Evolutionary conservation across 2,113 vertebrate genomes (phyloP), one percentile per base, ranked within the genome.

Genomic region (Sander lucioperca): DNA sequence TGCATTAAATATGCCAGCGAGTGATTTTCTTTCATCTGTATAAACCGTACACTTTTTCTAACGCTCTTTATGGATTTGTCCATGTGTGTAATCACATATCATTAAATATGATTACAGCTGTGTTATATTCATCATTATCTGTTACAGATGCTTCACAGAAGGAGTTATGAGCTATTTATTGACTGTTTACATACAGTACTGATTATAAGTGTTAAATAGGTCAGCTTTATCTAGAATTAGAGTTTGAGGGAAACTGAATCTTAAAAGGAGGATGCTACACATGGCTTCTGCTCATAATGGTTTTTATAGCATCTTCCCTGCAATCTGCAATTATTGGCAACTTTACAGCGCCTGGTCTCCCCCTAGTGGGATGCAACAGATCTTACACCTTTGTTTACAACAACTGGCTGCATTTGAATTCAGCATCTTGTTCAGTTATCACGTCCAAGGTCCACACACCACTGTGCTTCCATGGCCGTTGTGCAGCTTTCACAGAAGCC

Each of bases 301-400:
- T 75, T 51, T 69, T 80, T 63, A 73, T 48, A 27, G 19, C 58
- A 16, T 69, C 47, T 45, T 53, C 54, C 51, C 51, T 59, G 62
- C 43, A 67, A 45, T 45, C 11, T 70, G 45, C 9, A 50, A 45
- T 66, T 67, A 80, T 66, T 79, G 45, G 36, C 57, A 39, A 30
- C 67, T 16, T 47, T 64, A 12, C 53, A 57, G 57, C 76, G 48
- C 71, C 86, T 82, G 91, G 89, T 91, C 82, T 80, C 92, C 93
- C 86, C 84, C 93, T 85, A 61, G 88, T 89, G 93, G 85, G 12
- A 6, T 21, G 3, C 36, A 56, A 12, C 23, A 16, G 2, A 23
- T 67, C 21, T 6, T 53, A 47, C 88, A 83, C 3, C 56, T 53
- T 19, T 69, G 45, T 69, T 75, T 23, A 75, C 16, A 84, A 68